Base-by-base conservation (phyloP, 2,113 vertebrate genomes). In the Cyphomyrus plagiostoma region DNA sequence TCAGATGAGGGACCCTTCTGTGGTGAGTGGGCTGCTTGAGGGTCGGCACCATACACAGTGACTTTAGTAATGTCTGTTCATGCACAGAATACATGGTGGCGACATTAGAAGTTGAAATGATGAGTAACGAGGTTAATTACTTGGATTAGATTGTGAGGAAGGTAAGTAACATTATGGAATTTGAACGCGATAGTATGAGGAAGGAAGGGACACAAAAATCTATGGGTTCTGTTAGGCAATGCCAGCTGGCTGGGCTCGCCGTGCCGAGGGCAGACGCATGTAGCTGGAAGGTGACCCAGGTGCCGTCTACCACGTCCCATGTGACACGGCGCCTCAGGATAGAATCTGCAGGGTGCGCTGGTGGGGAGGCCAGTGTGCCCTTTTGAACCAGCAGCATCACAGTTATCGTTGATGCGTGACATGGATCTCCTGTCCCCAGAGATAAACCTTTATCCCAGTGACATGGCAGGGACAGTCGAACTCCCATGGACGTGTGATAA, bases 1-100 rank as follows among this genome's bases (percentile, higher is more conserved):
- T 97, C 97, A 35, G 97, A 98, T 90, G 97, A 98, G 95, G 96
- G 96, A 88, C 92, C 94, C 88, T 96, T 97, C 90, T 98, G 97
- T 92, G 97, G 97, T 98, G 96, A 92, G 90, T 66, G 52, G 30
- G 26, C 5, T 26, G 9, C 48, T 56, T 6, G 82, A 17, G 15
- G 4, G 19, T 9, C 10, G 13, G 11, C 23, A 11, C 35, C 15
- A 15, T 17, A 19, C 30, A 80, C 35, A 19, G 30, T n/a, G 58
- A 66, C 8, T 66, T 9, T 26, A 66, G 23, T 66, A 4, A 66
- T 26, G 3, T 26, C 58, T 66, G 35, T 80, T 80, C 30, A 42
- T 52, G 50, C 50, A 50, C 13, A 42, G 19, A 80, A 42, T 42
- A 80, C 74, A 15, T 42, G 35, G 26, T 10, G n/a, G 66, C 0